phyloP scores from a whole-genome alignment of 2,113 vertebrate species.

The Lipophrys pholis region DNA sequence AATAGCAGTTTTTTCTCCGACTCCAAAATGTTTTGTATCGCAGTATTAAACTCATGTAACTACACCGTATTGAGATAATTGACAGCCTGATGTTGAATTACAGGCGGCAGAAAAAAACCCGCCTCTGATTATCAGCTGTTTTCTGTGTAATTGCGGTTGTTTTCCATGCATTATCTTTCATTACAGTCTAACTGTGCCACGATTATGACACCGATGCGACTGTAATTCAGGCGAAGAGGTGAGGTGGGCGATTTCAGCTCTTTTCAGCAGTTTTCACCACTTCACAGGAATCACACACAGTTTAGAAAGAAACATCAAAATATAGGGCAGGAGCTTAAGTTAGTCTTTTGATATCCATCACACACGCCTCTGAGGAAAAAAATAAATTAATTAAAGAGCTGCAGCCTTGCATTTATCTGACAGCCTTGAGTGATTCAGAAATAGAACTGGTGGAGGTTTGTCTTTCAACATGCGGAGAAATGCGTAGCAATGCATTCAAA shows the following conservation, averaged over 20 bases:
- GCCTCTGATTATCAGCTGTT: constrained; percentile 12
- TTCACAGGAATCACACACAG: too few species aligned
- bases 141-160: constrained; percentile 10
- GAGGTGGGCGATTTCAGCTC: constrained; percentile 11
- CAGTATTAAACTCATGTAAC: constrained; percentile 25
- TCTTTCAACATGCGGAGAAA: neutral
- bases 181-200: constrained; percentile 32
- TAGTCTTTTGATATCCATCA: constrained; percentile 29
- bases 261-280: too few species aligned
- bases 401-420: neutral
- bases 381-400: constrained; percentile 16
- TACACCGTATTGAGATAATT: constrained; percentile 28
- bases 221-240: constrained; percentile 9
- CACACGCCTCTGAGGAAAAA: neutral
- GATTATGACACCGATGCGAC: neutral
- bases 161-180: constrained; percentile 32
- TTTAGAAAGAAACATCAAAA: neutral
- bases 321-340: constrained; percentile 15
- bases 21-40: constrained; percentile 21
- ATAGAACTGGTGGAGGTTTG: constrained; percentile 9
- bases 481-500: neutral
- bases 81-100: constrained; percentile 10
- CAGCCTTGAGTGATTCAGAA: constrained; percentile 6
- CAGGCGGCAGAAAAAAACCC: constrained; percentile 20
- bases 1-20: neutral